phyloP scores from a whole-genome alignment of 2,113 vertebrate species.

The Puma concolor region DNA sequence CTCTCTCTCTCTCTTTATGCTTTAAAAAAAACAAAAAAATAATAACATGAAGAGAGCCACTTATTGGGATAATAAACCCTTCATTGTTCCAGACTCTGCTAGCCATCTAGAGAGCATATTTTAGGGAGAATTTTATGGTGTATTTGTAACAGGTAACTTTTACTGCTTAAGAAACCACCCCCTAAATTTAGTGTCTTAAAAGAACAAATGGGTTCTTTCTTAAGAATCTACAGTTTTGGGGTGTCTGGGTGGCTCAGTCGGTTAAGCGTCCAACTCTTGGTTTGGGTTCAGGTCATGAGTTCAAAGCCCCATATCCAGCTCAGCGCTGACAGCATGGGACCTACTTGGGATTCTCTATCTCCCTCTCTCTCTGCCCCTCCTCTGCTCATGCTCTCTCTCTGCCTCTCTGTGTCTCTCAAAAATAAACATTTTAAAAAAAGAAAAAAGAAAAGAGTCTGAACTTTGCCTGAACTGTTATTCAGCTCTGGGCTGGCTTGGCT shows the following conservation, averaged over 20 bases:
- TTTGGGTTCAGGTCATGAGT: too few species aligned
- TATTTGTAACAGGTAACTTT: conserved; percentile 7
- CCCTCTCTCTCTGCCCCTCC: too few species aligned
- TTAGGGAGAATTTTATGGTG: not conserved
- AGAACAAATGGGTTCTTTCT: not conserved
- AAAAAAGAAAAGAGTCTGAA: not conserved
- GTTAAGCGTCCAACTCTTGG: too few species aligned
- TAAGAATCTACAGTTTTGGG: not conserved
- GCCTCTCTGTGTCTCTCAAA: too few species aligned
- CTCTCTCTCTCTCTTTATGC: too few species aligned
- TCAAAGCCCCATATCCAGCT: too few species aligned
- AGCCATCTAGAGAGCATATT: not conserved
- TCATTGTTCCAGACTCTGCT: not conserved
- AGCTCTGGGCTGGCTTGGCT: not conserved
- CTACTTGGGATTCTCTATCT: too few species aligned
- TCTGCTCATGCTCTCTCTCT: too few species aligned
- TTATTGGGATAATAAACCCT: not conserved
- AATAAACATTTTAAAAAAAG: too few species aligned
- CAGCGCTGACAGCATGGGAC: too few species aligned
- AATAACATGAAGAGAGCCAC: not conserved
- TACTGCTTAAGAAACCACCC: not conserved
- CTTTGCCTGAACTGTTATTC: not conserved
- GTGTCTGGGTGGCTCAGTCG: too few species aligned
- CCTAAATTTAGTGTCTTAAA: not conserved
- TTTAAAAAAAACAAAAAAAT: not conserved